Evolutionary conservation across 23 tunicate genomes (phyloP).

Genomic region (Clavelina lepadiformis): DNA sequence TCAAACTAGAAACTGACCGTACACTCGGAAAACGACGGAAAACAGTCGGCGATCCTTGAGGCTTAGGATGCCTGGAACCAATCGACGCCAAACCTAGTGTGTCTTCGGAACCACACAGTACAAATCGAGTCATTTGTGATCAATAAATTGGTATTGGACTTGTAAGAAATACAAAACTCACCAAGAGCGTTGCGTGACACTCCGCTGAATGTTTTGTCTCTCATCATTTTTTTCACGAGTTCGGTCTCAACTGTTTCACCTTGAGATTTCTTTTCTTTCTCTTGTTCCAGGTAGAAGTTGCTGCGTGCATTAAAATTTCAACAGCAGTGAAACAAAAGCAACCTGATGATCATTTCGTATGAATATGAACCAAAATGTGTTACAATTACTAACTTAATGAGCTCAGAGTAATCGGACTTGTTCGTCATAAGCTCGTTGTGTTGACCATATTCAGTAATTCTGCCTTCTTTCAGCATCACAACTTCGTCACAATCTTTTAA

Average conservation of each 20-base stretch:
- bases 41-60: neutral
- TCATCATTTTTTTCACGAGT: conserved; percentile 37
- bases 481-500: conserved; percentile 95
- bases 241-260: conserved; percentile 39
- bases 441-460: conserved; percentile 68
- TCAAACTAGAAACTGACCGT: conserved; percentile 36
- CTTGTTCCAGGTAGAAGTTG: conserved; percentile 77
- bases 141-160: no score
- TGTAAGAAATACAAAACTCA: no score
- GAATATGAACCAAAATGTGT: no score
- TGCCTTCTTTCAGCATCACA: conserved; percentile 67
- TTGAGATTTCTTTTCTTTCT: conserved; percentile 37
- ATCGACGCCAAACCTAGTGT: no score
- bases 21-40: conserved; percentile 32
- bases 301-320: conserved; percentile 10
- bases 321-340: neutral
- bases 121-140: no score
- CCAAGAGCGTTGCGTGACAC: conserved; percentile 2
- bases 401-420: conserved; percentile 20
- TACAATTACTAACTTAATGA: conserved; percentile 11
- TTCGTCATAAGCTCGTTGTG: conserved; percentile 74
- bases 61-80: no score
- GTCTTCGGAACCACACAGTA: no score
- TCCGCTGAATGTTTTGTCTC: conserved; percentile 20
- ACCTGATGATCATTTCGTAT: no score